Base-by-base conservation (phyloP, 2,113 vertebrate species). In the Syngnathoides biaculeatus region DNA sequence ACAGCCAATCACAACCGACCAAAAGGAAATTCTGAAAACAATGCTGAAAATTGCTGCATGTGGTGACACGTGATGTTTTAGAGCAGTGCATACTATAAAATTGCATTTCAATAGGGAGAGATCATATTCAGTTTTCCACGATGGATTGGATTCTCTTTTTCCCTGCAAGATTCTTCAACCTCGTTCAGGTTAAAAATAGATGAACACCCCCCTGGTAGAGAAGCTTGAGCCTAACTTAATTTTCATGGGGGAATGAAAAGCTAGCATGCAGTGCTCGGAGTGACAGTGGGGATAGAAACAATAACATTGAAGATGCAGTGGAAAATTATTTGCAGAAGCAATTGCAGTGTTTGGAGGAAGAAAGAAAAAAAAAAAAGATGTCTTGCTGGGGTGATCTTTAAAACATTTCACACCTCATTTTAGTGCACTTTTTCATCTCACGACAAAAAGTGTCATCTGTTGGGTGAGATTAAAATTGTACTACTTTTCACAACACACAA, bases 171-270 rank as follows among this genome's bases (percentile, higher is more conserved):
- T 45, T 65, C 63, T 69, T 77, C 58, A 56, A 79, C 71, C 83
- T 84, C 67, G 72, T 69, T 61, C 48, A 61, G 78, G 79, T 82
- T 89, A 88, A 88, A 89, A 88, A 89, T 90, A 89, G 84, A 83
- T 43, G n/a, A 26, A 75, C 40, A 40, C 5, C 63, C 64, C 80
- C 72, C n/a, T n/a, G n/a, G n/a, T 60, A 27, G 85, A 79, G 59
- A 78, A 76, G 80, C 62, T 79, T 69, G 66, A 78, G 74, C 66
- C 75, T 70, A 81, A 81, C 80, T 86, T 83, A 74, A 77, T 85
- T 88, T 86, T 86, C 72, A 71, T 73, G 52, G 43, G 63, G 75
- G 75, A 83, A 88, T 87, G 62, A 88, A 84, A 87, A 81, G 77
- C 74, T 75, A 73, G 78, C 68, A 79, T 26, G 68, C 62, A 72